Evolutionary conservation across 1,140 invertebrate species (phyloP), one percentile per base, ranked within the genome.

Genomic region (Atta colombica): DNA sequence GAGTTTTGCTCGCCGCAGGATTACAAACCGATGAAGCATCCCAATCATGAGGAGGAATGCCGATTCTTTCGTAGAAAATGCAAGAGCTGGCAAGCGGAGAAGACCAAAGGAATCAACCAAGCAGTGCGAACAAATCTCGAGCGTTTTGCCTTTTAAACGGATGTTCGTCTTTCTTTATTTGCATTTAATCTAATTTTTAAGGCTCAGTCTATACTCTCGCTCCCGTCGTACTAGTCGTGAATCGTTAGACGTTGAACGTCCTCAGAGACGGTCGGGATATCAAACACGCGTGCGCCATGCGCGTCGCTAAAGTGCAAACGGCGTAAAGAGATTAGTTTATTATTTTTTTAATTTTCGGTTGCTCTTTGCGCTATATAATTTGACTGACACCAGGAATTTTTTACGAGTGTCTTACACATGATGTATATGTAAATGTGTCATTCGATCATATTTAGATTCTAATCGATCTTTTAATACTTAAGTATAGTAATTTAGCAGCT

Each of bases 1-100:
- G 95, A 96, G 0, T 95, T 98, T 28, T 99, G 99, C 95, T 96
- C 96, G 53, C 98, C 98, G 0, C 95, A 96, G 28, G 96, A 96
- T 0, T 99, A 99, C 91, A 96, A 96, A 60, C 97, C 97, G 6
- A 99, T 99, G 98, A 93, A 97, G 55, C 96, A 98, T 92, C 97
- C 97, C 3, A 96, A 97, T 81, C 97, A 98, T 92, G 96, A 96
- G 77, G 96, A 96, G 18, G 97, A 98, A 84, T 95, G 98, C 45
- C 95, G 96, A 65, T 96, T 96, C 87, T 99, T 98, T 92, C 96
- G 98, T 25, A 96, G 96, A 81, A 98, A 98, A 92, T 97, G 97
- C 82, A 98, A 98, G 94, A 98, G 97, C 31, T 97, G 96, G 96
- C 96, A 96, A 87, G 95, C 95, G 7, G 96, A 96, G 14, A 95